Percentiles rank a stretch among this genome's conserved stretches.
These are phyloP conservation scores for Chrysopilus asiliformis DNA, from an alignment of 2,888 invertebrate genomes.

Conservation along the genomic window DNA sequence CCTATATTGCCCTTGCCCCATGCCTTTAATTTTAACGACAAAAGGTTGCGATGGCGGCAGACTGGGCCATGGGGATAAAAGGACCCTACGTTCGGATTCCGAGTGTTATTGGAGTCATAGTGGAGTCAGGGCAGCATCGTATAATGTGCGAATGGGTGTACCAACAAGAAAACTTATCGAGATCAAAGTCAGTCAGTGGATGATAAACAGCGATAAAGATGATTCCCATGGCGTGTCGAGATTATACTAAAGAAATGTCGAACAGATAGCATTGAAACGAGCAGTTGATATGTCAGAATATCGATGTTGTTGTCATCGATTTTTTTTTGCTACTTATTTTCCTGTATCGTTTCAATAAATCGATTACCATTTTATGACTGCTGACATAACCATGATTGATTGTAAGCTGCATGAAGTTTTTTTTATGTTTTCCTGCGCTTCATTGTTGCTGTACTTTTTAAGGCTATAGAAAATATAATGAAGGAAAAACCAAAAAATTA, in stretches of 20 bases:
- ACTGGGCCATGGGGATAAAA: background rate
- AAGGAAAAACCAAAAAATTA: no score
- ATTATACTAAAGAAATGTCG: constrained; percentile 11
- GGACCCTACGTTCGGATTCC: no score
- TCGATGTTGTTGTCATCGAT: no score
- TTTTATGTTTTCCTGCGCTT: no score
- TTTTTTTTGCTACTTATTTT: no score
- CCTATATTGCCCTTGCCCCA: background rate
- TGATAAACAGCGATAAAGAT: constrained; percentile 8
- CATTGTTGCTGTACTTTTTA: no score
- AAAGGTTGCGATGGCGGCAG: background rate
- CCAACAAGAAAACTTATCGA: constrained; percentile 7
- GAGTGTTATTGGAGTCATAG: no score
- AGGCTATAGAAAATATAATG: no score
- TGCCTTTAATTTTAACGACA: background rate
- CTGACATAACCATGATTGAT: constrained; percentile 15
- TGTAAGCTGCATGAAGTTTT: no score
- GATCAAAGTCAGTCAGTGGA: constrained; percentile 11
- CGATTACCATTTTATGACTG: constrained; percentile 14
- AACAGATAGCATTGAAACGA: constrained; percentile 10
- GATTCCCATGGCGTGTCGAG: constrained; percentile 7
- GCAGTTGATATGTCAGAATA: constrained; percentile 12
- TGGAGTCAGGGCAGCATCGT: background rate
- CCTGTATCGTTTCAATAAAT: constrained; percentile 14
- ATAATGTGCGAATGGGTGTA: no score